Percentiles rank a stretch among this genome's conserved stretches.
phyloP scores from a whole-genome alignment of 1,140 invertebrate species.

The Latrodectus geometricus region DNA sequence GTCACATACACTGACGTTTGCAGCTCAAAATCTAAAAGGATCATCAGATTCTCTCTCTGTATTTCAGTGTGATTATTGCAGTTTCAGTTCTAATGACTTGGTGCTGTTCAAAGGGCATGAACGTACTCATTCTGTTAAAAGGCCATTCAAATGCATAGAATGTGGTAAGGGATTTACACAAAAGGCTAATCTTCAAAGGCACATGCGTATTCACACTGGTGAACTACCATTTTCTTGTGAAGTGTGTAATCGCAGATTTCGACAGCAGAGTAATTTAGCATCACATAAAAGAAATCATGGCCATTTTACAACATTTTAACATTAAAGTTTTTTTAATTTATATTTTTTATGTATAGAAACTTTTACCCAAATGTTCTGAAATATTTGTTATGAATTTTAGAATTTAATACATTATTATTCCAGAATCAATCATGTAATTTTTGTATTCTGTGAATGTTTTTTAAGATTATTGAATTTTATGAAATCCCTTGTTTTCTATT shows the following conservation, averaged over 20 bases:
- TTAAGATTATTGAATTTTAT: too few relatives aligned
- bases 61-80: neutral
- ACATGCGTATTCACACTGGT: constrained; percentile 77
- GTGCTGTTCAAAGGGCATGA: neutral
- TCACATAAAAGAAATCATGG: constrained; percentile 79
- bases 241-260: constrained; percentile 76
- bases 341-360: too few relatives aligned
- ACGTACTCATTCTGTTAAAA: neutral
- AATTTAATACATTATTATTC: too few relatives aligned
- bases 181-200: constrained; percentile 65
- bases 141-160: constrained; percentile 29
- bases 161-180: constrained; percentile 46
- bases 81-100: neutral
- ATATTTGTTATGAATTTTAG: too few relatives aligned
- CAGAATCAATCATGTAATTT: too few relatives aligned
- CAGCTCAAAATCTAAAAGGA: too few relatives aligned
- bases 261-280: constrained; percentile 77
- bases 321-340: too few relatives aligned
- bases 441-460: too few relatives aligned
- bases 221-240: constrained; percentile 77
- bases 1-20: too few relatives aligned
- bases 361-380: too few relatives aligned
- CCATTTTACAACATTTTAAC: neutral
- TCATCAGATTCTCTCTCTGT: constrained; percentile 60
- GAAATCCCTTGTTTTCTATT: too few relatives aligned